phyloP scores from a whole-genome alignment of 2,113 vertebrate species.

The Myanophis thanlyinensis region DNA sequence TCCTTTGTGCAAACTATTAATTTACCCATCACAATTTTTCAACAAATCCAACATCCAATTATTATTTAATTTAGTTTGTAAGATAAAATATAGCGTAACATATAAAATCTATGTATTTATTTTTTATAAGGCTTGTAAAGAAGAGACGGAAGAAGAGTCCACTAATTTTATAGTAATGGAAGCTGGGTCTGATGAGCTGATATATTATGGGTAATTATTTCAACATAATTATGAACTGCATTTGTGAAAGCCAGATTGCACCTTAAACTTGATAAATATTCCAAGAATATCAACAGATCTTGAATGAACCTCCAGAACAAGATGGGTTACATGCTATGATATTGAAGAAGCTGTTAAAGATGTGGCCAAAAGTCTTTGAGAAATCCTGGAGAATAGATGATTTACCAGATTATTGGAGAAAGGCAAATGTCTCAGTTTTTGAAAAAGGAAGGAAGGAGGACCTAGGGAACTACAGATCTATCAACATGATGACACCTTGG shows the following conservation, averaged over 20 bases:
- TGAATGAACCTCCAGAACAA: neutral
- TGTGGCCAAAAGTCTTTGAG: neutral
- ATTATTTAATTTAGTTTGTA: neutral
- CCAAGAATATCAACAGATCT: neutral
- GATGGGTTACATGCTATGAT: neutral
- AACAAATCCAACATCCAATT: neutral
- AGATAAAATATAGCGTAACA: neutral
- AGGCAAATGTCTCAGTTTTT: neutral
- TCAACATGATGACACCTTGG: neutral
- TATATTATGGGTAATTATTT: constrained; percentile 39
- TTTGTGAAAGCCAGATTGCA: neutral
- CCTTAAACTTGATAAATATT: neutral
- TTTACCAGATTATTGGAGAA: neutral
- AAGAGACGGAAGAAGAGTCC: constrained; percentile 54
- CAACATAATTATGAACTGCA: neutral
- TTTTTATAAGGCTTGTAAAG: constrained; percentile 53
- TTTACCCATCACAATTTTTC: neutral
- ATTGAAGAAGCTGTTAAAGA: neutral
- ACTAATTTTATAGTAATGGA: constrained; percentile 38
- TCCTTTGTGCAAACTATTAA: neutral
- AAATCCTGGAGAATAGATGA: neutral
- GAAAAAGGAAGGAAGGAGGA: neutral
- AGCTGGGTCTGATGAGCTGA: constrained; percentile 35
- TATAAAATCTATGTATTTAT: neutral
- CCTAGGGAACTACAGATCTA: neutral